These are phyloP conservation scores for Haplotaxodon microlepis DNA, from an alignment of 2,113 vertebrate species.

Conservation along the genomic window DNA sequence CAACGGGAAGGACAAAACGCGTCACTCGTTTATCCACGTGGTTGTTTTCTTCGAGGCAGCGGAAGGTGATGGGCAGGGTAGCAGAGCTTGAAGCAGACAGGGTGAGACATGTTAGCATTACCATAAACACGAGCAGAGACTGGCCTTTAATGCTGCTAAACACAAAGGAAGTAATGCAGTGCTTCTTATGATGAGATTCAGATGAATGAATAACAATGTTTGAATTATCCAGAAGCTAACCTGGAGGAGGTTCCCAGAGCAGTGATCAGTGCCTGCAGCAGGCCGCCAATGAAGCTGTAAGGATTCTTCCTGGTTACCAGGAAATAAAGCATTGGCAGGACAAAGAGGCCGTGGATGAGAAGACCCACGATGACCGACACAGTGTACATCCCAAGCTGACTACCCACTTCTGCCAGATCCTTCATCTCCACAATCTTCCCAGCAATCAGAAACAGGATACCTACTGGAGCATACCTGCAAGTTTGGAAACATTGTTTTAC, in stretches of 20 bases:
- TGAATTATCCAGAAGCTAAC: constrained; percentile 41
- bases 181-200: neutral
- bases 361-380: constrained; percentile 88
- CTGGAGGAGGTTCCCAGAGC: constrained; percentile 95
- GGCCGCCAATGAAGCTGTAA: constrained; percentile 82
- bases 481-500: neutral
- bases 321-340: constrained; percentile 90
- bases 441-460: constrained; percentile 94
- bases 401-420: constrained; percentile 84
- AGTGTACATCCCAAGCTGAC: constrained; percentile 94
- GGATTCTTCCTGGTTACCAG: constrained; percentile 88
- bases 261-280: constrained; percentile 92
- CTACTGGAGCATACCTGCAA: constrained; percentile 89
- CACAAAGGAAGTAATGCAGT: neutral
- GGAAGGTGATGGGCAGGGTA: constrained; percentile 93
- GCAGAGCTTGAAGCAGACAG: constrained; percentile 76
- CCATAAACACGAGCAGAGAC: neutral
- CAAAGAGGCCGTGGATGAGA: constrained; percentile 84
- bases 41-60: constrained; percentile 91
- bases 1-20: constrained; percentile 89
- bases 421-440: constrained; percentile 98
- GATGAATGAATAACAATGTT: neutral
- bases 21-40: constrained; percentile 90
- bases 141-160: neutral
- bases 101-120: neutral